Base-by-base conservation (phyloP, 1,140 invertebrate genomes). In the Octopus sinensis region DNA sequence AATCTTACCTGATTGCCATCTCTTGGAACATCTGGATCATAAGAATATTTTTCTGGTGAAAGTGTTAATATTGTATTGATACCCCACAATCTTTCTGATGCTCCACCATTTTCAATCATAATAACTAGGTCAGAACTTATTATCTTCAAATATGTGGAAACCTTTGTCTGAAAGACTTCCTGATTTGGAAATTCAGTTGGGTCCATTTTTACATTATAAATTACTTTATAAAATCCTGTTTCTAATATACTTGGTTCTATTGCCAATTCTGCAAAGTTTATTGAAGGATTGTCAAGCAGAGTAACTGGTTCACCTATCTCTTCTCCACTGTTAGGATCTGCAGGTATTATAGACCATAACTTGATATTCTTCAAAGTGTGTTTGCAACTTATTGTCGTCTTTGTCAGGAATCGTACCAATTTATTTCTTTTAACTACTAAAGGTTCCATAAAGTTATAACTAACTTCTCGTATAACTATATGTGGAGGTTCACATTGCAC, bases 401-500 rank as follows among this genome's bases (percentile, higher is more conserved):
- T 79, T 17, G 87, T 86, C 3, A 86, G 81, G n/a, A 90, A 78
- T 43, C 81, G 82, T 13, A 87, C 79, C 6, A 82, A 79, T 13
- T 81, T 81, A 76, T 85, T 86, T 71, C 80, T 85, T 56, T 83
- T 85, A 17, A 85, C 80, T 0, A 75, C 52, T n/a, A 82, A 81
- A 9, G 86, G 87, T 56, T 79, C 81, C 17, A 84, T 80, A 77
- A 89, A 88, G 6, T 87, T 76, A 6, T 53, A 51, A 4, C 77
- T 68, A 56, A 82, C 79, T 62, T 89, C 79, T 75, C 86, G 85
- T 12, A 91, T 91, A 73, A 84, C 80, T 5, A 91, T 75, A 62
- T 83, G 80, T 12, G 91, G 91, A 12, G 87, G 82, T 81, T 83
- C 82, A 79, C 91, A 91, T 80, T 90, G 85, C 43, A 88, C 54